phyloP scores from a whole-genome alignment of 2,888 invertebrate species.

The Germaria angustata region DNA sequence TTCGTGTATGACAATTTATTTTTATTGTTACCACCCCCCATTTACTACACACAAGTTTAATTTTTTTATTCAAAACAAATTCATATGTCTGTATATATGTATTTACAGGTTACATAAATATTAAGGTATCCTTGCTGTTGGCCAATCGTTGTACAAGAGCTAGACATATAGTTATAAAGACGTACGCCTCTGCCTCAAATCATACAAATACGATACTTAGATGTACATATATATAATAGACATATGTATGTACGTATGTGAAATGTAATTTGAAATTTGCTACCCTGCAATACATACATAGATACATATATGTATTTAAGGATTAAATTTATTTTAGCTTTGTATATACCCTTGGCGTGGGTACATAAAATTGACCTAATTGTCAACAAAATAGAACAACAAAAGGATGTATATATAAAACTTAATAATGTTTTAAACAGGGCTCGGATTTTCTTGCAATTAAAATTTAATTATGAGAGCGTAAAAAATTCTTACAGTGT shows the following conservation, averaged over 20 bases:
- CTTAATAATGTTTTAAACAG: background rate
- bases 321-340: background rate
- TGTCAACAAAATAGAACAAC: slow-evolving; percentile 16
- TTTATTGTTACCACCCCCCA: too few species aligned
- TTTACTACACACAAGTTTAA: too few species aligned
- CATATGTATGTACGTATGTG: background rate
- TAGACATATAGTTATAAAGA: too few species aligned
- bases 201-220: background rate
- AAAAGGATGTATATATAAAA: background rate
- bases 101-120: too few species aligned
- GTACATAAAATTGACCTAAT: slow-evolving; percentile 4
- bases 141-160: background rate
- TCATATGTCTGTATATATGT: too few species aligned
- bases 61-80: too few species aligned
- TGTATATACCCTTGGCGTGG: background rate
- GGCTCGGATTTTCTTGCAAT: background rate
- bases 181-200: background rate
- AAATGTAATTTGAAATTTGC: background rate
- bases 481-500: too few species aligned
- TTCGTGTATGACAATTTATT: background rate
- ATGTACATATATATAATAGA: too few species aligned
- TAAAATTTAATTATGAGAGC: too few species aligned
- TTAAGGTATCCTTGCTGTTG: background rate
- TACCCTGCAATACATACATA: background rate
- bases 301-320: too few species aligned